Base-by-base conservation (phyloP, 2,113 vertebrate genomes). In the Orycteropus afer region DNA sequence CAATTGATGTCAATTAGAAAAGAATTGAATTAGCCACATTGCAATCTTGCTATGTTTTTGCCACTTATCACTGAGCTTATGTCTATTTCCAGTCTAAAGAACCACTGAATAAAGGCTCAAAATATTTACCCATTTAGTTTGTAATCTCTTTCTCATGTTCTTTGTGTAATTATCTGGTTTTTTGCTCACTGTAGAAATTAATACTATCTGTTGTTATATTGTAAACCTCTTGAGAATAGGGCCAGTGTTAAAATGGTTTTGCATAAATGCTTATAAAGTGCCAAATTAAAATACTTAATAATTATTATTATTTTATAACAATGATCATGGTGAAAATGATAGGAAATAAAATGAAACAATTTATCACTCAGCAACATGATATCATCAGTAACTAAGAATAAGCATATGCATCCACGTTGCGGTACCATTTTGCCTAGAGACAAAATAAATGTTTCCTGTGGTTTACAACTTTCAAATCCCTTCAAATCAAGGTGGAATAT, bases 401-500 rank as follows among this genome's bases (percentile, higher is more conserved):
- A 5, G 51, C 27, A 7, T 81, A 85, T 93, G 0, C 34, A 90
- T 40, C 22, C 45, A 65, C 34, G 93, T 81, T 81, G 8, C 34
- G 86, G 84, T 11, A 95, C 45, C 12, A 32, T 51, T 45, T 61
- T 93, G 32, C 42, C 40, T 69, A 59, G 29, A 77, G 15, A 79
- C 1, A 65, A 90, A 57, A 25, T 5, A 59, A 76, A 32, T 89
- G 25, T 69, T 93, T 53, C 49, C 42, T 40, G 37, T 87, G n/a
- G 53, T 0, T 0, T 37, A 93, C 87, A 92, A 57, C 63, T 14
- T 0, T 82, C 77, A 95, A 93, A 86, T 82, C 5, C 92, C 63
- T 45, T 90, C 3, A 7, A n/a, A 86, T 40, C 91, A 69, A 84
- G 76, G 3, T 96, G 29, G 96, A 96, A 67, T 97, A 82, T 87